phyloP scores from a whole-genome alignment of 2,797 vertebrate genomes.

The Brotogeris chrysoptera region DNA sequence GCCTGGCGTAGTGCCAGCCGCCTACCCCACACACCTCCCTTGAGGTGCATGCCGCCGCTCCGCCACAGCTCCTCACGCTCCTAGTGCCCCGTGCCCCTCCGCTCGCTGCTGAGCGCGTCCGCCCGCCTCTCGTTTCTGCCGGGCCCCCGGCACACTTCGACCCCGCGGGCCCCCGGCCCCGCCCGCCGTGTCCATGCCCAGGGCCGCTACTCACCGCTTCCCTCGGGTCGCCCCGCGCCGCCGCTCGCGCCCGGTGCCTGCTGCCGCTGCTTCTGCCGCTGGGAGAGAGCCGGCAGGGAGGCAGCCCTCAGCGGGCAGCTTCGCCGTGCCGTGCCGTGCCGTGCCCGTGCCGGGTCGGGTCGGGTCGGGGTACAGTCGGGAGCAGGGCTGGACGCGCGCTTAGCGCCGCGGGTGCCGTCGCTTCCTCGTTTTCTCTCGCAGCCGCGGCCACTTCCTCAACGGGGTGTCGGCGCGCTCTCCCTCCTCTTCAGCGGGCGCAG shows the following conservation, averaged over 20 bases:
- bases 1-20: accelerated
- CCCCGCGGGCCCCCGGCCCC: not conserved
- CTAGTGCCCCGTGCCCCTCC: no score
- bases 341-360: no score
- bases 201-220: not conserved
- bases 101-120: accelerated
- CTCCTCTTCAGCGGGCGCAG: not conserved
- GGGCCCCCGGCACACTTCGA: accelerated
- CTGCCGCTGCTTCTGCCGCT: not conserved
- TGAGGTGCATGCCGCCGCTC: accelerated
- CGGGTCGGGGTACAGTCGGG: not conserved
- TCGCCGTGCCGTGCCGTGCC: not conserved
- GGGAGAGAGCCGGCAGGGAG: not conserved
- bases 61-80: not conserved
- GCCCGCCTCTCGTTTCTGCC: no score
- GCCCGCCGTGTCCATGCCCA: not conserved
- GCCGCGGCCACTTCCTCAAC: constrained; percentile 49
- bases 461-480: not conserved
- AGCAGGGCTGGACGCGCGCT: not conserved
- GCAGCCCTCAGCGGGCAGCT: not conserved
- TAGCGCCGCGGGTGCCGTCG: not conserved
- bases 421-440: constrained; percentile 64
- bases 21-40: not conserved
- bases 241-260: not conserved
- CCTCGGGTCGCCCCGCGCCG: not conserved